A percentile compares a stretch with the other conserved stretches of the same genome.
These are phyloP conservation scores for Parazoanthus darwini DNA, from an alignment of 92 coral and sea anemone genomes.

Conservation along the genomic window DNA sequence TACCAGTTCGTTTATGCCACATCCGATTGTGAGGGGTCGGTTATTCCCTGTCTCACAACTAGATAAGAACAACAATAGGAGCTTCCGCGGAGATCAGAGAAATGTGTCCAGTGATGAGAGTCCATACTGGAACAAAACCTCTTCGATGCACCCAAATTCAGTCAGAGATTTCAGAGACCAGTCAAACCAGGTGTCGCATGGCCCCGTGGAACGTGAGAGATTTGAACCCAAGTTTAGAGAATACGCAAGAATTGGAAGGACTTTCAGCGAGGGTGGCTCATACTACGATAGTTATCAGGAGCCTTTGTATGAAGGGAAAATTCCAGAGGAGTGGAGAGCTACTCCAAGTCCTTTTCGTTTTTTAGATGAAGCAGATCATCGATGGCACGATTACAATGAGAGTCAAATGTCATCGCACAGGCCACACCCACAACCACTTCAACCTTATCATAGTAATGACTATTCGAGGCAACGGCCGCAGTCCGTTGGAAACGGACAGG, in stretches of 20 bases:
- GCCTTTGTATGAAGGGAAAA: neutral
- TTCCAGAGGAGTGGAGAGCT: constrained; percentile 17
- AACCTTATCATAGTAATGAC: neutral
- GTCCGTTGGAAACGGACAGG: neutral
- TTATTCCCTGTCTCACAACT: constrained; percentile 2
- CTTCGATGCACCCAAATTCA: neutral
- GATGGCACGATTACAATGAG: neutral
- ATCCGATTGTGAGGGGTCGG: neutral
- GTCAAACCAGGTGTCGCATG: neutral
- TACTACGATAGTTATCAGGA: constrained; percentile 1
- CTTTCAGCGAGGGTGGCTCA: neutral
- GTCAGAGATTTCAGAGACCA: neutral
- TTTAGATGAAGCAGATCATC: neutral
- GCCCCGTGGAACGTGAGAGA: neutral
- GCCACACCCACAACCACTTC: neutral
- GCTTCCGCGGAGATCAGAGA: neutral
- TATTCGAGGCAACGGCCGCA: constrained; percentile 6
- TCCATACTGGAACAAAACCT: constrained; percentile 2
- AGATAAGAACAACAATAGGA: constrained; percentile 12
- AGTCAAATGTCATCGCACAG: neutral
- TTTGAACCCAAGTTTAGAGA: neutral
- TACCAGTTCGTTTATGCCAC: neutral
- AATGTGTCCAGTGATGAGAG: neutral
- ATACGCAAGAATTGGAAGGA: neutral
- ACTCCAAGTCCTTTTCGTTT: neutral